Base-by-base conservation (phyloP, 1,140 invertebrate genomes). In the Caenorhabditis remanei region DNA sequence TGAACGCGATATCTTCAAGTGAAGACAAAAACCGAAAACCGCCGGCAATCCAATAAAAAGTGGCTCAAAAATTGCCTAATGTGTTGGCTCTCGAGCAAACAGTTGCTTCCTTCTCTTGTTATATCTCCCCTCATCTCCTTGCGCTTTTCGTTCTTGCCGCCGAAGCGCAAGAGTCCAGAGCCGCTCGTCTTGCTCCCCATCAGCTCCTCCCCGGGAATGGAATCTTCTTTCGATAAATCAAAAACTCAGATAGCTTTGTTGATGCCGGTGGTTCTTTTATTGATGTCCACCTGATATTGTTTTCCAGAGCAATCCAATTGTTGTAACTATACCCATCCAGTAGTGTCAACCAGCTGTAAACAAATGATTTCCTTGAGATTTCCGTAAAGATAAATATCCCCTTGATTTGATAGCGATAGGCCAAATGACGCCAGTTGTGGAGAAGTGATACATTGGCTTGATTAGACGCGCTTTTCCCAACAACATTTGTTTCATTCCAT, bases 31-130 rank as follows among this genome's bases (percentile, higher is more conserved):
- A 48, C 41, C 63, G 40, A 50, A 79, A 79, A 79, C 71, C 71
- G 71, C 46, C 71, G 71, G 46, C 71, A 50, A 79, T 79, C 71
- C 21, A 79, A 79, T 79, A 79, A 79, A 79, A 79, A 79, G 71
- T 79, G 46, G 46, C 46, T 79, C 46, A 50, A 79, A 79, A 79
- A 79, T 79, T 79, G 71, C 71, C 71, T 79, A 79, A 79, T 79
- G 71, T 79, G 46, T 79, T 79, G 71, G 71, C 71, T 79, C 71
- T 79, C 71, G 46, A 50, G 46, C 71, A 79, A 79, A 79, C 71
- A 79, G 71, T 79, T 79, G 71, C 71, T 79, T n/a, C 46, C 9
- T 19, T n/a, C 71, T 50, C 46, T 24, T 53, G 61, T 63, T 63
- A 63, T 63, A 63, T 79, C n/a, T 50, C n/a, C 46, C 46, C 13